Base-by-base conservation (phyloP, 2,113 vertebrate genomes). In the Rhinoderma darwinii region DNA sequence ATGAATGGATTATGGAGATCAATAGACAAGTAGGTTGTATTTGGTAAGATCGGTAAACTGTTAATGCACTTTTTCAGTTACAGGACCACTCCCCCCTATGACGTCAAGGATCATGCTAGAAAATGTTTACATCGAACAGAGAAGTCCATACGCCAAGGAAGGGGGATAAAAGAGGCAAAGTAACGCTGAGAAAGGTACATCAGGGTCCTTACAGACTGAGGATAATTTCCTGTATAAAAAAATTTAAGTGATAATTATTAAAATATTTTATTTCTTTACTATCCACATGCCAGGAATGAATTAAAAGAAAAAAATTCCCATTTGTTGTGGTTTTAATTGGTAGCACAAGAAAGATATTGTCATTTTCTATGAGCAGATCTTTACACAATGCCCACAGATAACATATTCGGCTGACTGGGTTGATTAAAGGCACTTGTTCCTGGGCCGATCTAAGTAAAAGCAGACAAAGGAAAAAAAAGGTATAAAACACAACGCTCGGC, bases 361-460 rank as follows among this genome's bases (percentile, higher is more conserved):
- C 66, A 70, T 70, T 37, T 70, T 32, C 66, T 70, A 30, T 30
- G n/a, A 27, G 43, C 11, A 47, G 73, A 50, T 77, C 44, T 17
- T 9, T 32, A 77, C 74, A 77, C 27, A 35, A 54, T 78, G 30
- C 5, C 11, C 35, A 17, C 30, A 35, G 32, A 78, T 78, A 78
- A 78, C 47, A 78, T 56, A 54, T 35, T 35, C 30, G 17, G 10
- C 32, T 35, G 76, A 37, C 27, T 54, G 10, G 32, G n/a, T 35
- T 78, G 47, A 78, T 35, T 78, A 54, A 35, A 35, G 12, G 75
- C 18, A 75, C 37, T 43, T 75, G 73, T 75, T 14, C 73, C 41
- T 75, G 73, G 44, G 35, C 51, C 77, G 20, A 35, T 78, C 76
- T 50, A 35, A 78, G 76, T 30, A 32, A 79, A 51, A 79, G 20